These are phyloP conservation scores for Cyclophora punctaria DNA, from an alignment of 2,888 invertebrate species.

Conservation along the genomic window DNA sequence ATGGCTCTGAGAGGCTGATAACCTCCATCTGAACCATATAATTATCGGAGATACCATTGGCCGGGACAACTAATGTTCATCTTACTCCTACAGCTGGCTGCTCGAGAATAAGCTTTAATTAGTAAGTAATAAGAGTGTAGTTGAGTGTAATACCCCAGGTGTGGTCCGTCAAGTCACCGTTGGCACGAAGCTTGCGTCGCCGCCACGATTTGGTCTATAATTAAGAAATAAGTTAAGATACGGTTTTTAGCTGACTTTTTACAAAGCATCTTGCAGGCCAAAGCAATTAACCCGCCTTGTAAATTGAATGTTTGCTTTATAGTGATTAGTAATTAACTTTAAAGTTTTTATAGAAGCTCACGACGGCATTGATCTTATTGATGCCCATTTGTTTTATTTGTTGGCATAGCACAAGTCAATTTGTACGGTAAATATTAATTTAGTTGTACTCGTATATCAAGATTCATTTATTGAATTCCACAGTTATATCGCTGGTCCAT, in stretches of 20 bases:
- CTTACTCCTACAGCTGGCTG: conserved; percentile 21
- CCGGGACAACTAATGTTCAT: conserved; percentile 47
- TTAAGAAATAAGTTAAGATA: conserved; percentile 75
- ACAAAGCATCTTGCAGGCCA: conserved; percentile 61
- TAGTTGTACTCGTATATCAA: background rate
- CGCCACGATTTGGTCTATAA: conserved; percentile 72
- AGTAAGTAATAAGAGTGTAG: conserved; percentile 24
- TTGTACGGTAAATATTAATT: conserved; percentile 42
- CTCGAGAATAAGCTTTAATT: conserved; percentile 30
- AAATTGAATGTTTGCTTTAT: conserved; percentile 76
- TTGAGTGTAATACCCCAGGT: conserved; percentile 16
- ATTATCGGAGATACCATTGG: conserved; percentile 68
- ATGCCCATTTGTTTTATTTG: conserved; percentile 52
- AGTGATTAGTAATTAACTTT: conserved; percentile 73
- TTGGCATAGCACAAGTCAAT: conserved; percentile 43
- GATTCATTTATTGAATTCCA: too few species aligned
- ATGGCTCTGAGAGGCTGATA: conserved; percentile 66
- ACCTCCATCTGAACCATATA: conserved; percentile 66
- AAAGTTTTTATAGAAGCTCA: conserved; percentile 55
- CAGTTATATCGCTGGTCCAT: too few species aligned
- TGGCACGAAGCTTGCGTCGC: conserved; percentile 59
- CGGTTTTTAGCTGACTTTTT: conserved; percentile 70
- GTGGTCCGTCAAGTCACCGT: conserved; percentile 42
- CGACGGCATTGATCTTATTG: conserved; percentile 54
- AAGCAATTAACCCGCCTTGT: conserved; percentile 72